Evolutionary conservation across 2,113 vertebrate species (phyloP).

Genomic region (Anser brachyrhynchus): DNA sequence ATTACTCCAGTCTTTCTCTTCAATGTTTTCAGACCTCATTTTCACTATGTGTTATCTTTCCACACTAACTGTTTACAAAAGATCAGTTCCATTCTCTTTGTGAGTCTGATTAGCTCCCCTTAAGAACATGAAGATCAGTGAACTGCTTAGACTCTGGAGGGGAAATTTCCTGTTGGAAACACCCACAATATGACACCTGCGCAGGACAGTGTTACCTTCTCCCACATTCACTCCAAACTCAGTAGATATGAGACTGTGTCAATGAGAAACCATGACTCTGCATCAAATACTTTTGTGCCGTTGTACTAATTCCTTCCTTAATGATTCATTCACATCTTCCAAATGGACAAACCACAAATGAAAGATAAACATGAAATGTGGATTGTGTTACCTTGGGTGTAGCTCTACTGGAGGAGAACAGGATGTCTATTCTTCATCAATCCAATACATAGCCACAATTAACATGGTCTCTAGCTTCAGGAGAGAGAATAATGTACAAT

Average conservation of each 20-base stretch:
- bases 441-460: neutral
- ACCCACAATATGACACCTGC: neutral
- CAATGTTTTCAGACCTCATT: neutral
- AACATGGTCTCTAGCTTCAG: neutral
- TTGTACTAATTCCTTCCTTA: neutral
- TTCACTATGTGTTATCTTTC: neutral
- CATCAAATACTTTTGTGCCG: neutral
- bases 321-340: neutral
- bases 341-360: accelerated
- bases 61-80: neutral
- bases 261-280: neutral
- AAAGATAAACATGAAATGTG: neutral
- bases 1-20: neutral
- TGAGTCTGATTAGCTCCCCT: neutral
- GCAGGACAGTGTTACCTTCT: neutral
- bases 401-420: neutral
- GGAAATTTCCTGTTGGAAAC: neutral
- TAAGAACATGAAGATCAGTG: neutral
- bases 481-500: neutral
- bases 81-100: accelerated
- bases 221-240: neutral
- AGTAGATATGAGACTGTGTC: accelerated
- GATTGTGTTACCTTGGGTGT: neutral
- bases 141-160: neutral
- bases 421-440: neutral